Evolutionary conservation across 2,113 vertebrate genomes (phyloP).

Genomic region (Pollimyrus isidori): DNA sequence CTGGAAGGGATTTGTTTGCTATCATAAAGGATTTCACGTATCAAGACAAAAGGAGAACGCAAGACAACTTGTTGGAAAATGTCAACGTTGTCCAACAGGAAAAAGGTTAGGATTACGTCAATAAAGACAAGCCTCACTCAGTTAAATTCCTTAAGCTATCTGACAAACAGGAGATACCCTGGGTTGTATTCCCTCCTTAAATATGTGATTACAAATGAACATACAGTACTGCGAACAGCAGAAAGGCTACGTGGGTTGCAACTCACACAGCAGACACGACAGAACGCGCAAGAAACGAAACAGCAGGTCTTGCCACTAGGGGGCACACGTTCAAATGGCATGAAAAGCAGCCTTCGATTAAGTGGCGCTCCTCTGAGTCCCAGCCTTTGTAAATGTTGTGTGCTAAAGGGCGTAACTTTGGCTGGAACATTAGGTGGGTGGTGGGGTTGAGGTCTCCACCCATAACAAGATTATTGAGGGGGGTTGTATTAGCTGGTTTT

Average conservation of each 20-base stretch:
- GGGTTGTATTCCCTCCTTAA: not conserved
- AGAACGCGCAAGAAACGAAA: not conserved
- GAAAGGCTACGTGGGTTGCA: not conserved
- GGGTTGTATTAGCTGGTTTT: no score
- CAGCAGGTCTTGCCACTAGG: not conserved
- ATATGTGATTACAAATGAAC: not conserved
- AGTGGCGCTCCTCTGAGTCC: not conserved
- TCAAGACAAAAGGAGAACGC: not conserved
- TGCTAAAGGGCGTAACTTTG: no score
- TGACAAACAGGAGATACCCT: not conserved
- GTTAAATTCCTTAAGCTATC: not conserved
- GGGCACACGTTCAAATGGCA: not conserved
- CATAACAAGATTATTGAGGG: no score
- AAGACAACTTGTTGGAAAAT: not conserved
- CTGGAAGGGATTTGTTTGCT: not conserved
- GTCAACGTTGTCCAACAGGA: not conserved
- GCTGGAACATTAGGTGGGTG: no score
- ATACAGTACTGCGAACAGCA: not conserved
- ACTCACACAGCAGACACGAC: not conserved
- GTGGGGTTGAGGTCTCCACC: no score
- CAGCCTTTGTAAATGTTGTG: not conserved
- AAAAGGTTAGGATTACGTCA: not conserved
- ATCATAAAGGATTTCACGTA: not conserved
- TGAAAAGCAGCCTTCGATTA: not conserved
- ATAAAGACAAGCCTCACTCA: not conserved